Percentiles rank a stretch among this genome's conserved stretches.
Evolutionary conservation across 2,888 invertebrate genomes (phyloP).

Genomic region (Platerodrilus igneus): DNA sequence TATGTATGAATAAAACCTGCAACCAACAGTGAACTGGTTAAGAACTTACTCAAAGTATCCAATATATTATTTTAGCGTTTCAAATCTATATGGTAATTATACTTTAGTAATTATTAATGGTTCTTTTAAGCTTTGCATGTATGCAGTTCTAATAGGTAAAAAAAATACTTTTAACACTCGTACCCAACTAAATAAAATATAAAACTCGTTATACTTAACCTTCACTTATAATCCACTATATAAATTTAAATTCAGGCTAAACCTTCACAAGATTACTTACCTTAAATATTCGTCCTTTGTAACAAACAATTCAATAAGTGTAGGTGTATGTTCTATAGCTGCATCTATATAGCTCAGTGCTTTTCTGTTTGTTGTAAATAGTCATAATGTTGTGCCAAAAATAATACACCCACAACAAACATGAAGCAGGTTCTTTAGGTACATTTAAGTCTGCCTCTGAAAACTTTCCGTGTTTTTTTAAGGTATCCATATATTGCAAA

Average conservation of each 20-base stretch:
- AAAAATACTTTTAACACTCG: no score
- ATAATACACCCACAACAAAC: constrained; percentile 92
- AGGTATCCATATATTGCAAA: constrained; percentile 76
- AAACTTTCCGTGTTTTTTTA: constrained; percentile 70
- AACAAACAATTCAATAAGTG: constrained; percentile 94
- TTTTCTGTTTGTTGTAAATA: constrained; percentile 74
- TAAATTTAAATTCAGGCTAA: not conserved
- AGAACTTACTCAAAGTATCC: no score
- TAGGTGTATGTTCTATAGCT: constrained; percentile 98
- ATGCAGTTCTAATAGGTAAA: no score
- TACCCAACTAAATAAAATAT: no score
- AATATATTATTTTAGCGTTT: no score
- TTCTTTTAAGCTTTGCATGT: no score
- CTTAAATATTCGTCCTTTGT: constrained; percentile 94
- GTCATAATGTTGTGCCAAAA: constrained; percentile 97
- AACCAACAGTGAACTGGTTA: no score
- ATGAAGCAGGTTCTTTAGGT: constrained; percentile 87
- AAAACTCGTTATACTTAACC: no score
- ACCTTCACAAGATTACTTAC: constrained; percentile 51
- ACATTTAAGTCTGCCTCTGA: constrained; percentile 56
- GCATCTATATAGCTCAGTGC: constrained; percentile 87
- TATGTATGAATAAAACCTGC: no score
- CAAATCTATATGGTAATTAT: no score
- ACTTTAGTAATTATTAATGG: no score
- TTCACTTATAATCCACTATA: not conserved